Conservation (phyloP, 1,140 invertebrate genomes). For the Aphelinus atriplicis region DNA sequence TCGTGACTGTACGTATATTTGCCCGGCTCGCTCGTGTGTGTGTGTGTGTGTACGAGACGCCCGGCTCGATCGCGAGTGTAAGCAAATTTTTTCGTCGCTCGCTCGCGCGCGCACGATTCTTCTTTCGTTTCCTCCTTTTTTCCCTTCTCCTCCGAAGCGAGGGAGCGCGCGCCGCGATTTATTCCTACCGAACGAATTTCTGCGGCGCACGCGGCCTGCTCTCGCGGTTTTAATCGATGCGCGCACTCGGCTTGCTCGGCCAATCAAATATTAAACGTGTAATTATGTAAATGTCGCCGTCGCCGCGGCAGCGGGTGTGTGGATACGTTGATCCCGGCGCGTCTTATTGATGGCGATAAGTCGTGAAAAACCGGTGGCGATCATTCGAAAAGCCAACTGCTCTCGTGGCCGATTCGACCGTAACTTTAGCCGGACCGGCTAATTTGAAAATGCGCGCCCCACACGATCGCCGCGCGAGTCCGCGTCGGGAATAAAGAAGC, state of each 20-base stretch:
- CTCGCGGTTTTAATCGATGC: conserved; percentile 24
- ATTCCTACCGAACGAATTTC: conserved; percentile 8
- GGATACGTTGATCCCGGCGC: too few species aligned
- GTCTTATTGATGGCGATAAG: too few species aligned
- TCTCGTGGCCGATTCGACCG: too few species aligned
- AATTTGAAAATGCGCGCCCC: too few species aligned
- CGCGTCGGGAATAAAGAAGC: too few species aligned
- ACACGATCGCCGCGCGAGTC: too few species aligned
- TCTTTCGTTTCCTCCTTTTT: conserved; percentile 9
- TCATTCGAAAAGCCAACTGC: too few species aligned
- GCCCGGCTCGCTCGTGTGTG: neutral
- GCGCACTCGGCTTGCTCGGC: neutral
- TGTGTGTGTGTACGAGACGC: neutral
- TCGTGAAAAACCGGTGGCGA: too few species aligned
- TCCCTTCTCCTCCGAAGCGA: neutral
- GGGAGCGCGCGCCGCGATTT: neutral
- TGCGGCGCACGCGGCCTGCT: neutral
- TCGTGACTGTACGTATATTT: conserved; percentile 1
- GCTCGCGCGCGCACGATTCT: neutral
- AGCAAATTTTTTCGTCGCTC: conserved; percentile 24
- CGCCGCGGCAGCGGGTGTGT: too few species aligned
- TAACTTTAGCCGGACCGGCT: too few species aligned
- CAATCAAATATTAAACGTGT: neutral
- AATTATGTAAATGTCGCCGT: conserved; percentile 23
- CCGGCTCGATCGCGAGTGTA: neutral